Percentiles rank a stretch among this genome's conserved stretches.
phyloP scores from a whole-genome alignment of 2,888 invertebrate genomes.

The Andrena marginata region DNA sequence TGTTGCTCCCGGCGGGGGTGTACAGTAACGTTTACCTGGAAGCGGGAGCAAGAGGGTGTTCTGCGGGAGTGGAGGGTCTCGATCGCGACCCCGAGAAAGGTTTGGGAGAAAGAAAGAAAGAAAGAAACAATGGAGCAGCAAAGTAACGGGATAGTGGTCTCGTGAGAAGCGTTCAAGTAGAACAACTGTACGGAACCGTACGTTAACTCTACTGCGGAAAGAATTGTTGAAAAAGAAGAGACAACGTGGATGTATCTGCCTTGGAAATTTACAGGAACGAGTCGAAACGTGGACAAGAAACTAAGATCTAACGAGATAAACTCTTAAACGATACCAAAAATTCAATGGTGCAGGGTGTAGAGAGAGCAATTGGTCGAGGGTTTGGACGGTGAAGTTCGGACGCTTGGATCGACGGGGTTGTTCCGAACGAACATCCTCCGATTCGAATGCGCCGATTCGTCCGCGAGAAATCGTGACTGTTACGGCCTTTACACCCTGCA shows the following conservation, averaged over 20 bases:
- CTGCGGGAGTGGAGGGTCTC: not conserved
- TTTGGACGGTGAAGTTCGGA: not conserved
- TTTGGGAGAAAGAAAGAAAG: conserved; percentile 36
- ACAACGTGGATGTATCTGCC: not conserved
- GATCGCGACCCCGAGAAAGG: conserved; percentile 44
- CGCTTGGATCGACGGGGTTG: not conserved
- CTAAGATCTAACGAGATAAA: conserved; percentile 38
- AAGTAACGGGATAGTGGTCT: conserved; percentile 40
- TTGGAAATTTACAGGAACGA: not conserved
- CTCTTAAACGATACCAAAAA: conserved; percentile 14
- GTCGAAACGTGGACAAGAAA: conserved; percentile 15
- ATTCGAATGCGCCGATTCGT: not conserved
- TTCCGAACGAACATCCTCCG: not conserved
- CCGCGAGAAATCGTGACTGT: not conserved
- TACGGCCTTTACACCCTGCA: not conserved
- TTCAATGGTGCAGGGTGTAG: not conserved
- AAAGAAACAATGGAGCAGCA: conserved; percentile 10
- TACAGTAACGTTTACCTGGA: conserved; percentile 67
- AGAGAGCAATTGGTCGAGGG: not conserved
- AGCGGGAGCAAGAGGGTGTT: conserved; percentile 53
- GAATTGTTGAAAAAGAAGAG: conserved; percentile 1
- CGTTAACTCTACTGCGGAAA: not conserved
- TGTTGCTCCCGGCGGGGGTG: conserved; percentile 51
- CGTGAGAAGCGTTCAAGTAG: conserved; percentile 46
- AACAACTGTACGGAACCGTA: conserved; percentile 38